These are phyloP conservation scores for Tenebrio molitor DNA, from an alignment of 1,140 invertebrate genomes.

Conservation along the genomic window DNA sequence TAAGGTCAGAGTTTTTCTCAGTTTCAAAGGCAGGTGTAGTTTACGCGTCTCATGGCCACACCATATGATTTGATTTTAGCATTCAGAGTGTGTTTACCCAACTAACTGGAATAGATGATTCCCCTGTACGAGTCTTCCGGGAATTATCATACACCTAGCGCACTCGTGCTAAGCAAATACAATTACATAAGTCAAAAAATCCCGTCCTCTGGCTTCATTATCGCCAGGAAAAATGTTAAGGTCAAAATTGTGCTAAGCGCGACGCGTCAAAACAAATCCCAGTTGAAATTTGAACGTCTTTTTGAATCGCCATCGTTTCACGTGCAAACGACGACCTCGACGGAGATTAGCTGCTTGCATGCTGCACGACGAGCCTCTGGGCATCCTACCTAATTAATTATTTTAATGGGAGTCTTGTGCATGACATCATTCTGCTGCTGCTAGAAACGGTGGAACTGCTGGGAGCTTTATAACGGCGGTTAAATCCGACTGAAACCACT, in stretches of 20 bases:
- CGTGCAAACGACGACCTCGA: constrained; percentile 6
- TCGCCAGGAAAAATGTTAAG: constrained; percentile 18
- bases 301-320: background rate
- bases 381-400: constrained; percentile 25
- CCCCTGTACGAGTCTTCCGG: constrained; percentile 25
- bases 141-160: constrained; percentile 32
- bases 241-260: constrained; percentile 10
- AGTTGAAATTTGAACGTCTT: background rate
- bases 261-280: constrained; percentile 20
- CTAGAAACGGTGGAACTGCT: background rate
- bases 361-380: constrained; percentile 6
- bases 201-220: background rate
- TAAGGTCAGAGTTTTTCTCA: background rate
- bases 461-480: constrained; percentile 18
- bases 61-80: constrained; percentile 1
- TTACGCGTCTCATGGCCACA: constrained; percentile 20
- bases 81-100: constrained; percentile 33
- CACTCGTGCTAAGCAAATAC: constrained; percentile 23
- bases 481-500: constrained; percentile 43
- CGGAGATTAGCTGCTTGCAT: constrained; percentile 24
- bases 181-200: constrained; percentile 13
- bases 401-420: constrained; percentile 8
- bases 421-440: constrained; percentile 14
- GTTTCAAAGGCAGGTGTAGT: constrained; percentile 6
- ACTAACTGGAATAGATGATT: constrained; percentile 28